Conservation (phyloP, 1,140 invertebrate genomes). For the Bicyclus anynana region DNA sequence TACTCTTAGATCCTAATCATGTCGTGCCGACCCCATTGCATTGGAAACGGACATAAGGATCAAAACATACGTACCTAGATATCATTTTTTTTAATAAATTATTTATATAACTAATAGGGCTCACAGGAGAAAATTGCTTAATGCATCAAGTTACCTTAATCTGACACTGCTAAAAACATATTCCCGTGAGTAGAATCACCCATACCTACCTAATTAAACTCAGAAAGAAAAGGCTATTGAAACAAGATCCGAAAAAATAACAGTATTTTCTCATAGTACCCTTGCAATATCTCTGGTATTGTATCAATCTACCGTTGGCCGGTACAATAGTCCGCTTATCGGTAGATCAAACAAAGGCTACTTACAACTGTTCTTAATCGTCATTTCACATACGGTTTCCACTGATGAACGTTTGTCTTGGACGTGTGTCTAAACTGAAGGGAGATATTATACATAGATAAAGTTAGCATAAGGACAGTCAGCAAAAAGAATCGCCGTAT, state of each 20-base stretch:
- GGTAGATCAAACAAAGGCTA: constrained; percentile 69
- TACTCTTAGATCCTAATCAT: too few relatives aligned
- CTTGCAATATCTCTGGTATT: constrained; percentile 26
- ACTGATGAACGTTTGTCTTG: constrained; percentile 49
- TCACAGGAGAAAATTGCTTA: too few relatives aligned
- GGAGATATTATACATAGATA: constrained; percentile 23
- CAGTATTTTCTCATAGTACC: constrained; percentile 28
- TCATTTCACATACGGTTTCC: constrained; percentile 72
- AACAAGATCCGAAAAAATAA: constrained; percentile 11
- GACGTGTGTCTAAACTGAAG: constrained; percentile 49
- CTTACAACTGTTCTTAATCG: constrained; percentile 75
- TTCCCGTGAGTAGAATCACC: too few relatives aligned
- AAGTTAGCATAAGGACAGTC: constrained; percentile 23
- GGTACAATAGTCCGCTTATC: constrained; percentile 62
- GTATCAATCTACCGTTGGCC: constrained; percentile 33
- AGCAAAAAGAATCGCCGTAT: constrained; percentile 33
- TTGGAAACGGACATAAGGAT: too few relatives aligned
- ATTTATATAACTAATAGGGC: too few relatives aligned
- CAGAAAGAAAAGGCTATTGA: constrained; percentile 14
- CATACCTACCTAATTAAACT: neutral
- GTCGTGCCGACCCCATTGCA: too few relatives aligned
- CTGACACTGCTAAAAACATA: too few relatives aligned
- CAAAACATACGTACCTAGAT: too few relatives aligned
- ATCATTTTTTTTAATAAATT: too few relatives aligned
- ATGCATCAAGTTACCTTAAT: too few relatives aligned